Conservation (phyloP, 2,797 vertebrate genomes). For the Poecile montanus region DNA sequence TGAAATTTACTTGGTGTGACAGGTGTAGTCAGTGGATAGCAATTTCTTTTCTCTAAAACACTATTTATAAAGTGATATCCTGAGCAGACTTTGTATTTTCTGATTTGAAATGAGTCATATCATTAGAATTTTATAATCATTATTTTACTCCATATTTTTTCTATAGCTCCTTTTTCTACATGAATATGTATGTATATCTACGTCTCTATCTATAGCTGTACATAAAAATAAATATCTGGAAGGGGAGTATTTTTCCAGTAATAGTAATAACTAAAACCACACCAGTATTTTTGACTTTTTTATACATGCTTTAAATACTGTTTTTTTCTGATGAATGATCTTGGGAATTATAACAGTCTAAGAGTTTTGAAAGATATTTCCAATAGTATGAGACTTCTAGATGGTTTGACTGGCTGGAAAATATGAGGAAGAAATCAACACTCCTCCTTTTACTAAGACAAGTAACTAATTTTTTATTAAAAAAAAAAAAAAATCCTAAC, state of each 20-base stretch:
- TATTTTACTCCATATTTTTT: background rate
- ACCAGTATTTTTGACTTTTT: background rate
- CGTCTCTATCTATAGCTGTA: background rate
- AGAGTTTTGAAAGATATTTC: background rate
- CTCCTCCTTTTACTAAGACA: background rate
- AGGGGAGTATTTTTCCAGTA: background rate
- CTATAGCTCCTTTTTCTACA: background rate
- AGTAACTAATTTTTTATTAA: background rate
- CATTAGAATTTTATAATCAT: background rate
- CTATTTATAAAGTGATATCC: background rate
- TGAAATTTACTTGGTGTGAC: background rate
- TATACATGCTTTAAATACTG: background rate
- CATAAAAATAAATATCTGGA: background rate
- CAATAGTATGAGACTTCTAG: background rate
- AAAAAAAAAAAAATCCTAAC: background rate
- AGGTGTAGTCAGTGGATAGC: background rate
- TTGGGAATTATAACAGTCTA: background rate
- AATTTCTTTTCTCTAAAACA: background rate
- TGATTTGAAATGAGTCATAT: background rate
- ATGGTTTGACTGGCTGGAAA: background rate
- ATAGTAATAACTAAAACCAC: background rate
- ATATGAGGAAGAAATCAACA: background rate
- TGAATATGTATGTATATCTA: background rate
- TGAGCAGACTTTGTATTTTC: background rate
- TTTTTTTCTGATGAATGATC: background rate